These are phyloP conservation scores for Pelodiscus sinensis DNA, from an alignment of 2,113 vertebrate species.

Conservation along the genomic window DNA sequence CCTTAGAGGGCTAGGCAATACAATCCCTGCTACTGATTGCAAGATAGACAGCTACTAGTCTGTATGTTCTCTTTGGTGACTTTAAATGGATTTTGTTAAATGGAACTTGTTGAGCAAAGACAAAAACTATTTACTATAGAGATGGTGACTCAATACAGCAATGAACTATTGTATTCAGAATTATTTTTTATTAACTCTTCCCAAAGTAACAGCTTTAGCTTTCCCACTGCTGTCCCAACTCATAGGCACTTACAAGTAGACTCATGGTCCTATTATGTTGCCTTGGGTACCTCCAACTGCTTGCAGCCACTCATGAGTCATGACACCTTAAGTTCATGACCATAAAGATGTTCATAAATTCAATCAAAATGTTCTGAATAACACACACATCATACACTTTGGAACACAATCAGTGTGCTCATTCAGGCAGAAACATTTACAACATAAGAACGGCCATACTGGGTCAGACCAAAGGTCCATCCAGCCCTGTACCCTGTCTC, in stretches of 20 bases:
- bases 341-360: constrained; percentile 33
- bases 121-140: constrained; percentile 13
- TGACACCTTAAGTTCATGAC: constrained; percentile 14
- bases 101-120: constrained; percentile 35
- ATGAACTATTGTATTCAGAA: neutral
- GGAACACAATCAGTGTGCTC: neutral
- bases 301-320: constrained; percentile 46
- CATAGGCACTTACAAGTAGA: constrained; percentile 36
- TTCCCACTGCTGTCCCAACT: neutral
- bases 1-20: constrained; percentile 35
- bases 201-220: neutral
- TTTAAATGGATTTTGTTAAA: constrained; percentile 47
- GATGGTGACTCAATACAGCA: neutral
- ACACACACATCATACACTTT: neutral
- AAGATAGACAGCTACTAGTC: constrained; percentile 35
- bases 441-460: too few species aligned
- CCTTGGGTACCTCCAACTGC: neutral
- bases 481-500: too few species aligned
- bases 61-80: constrained; percentile 68
- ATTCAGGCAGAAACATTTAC: neutral
- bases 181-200: constrained; percentile 15
- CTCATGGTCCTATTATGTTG: neutral
- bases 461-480: too few species aligned
- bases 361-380: neutral
- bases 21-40: constrained; percentile 1